These are phyloP conservation scores for Lasaia peninsularis DNA, from an alignment of 1,140 invertebrate genomes.

Conservation along the genomic window DNA sequence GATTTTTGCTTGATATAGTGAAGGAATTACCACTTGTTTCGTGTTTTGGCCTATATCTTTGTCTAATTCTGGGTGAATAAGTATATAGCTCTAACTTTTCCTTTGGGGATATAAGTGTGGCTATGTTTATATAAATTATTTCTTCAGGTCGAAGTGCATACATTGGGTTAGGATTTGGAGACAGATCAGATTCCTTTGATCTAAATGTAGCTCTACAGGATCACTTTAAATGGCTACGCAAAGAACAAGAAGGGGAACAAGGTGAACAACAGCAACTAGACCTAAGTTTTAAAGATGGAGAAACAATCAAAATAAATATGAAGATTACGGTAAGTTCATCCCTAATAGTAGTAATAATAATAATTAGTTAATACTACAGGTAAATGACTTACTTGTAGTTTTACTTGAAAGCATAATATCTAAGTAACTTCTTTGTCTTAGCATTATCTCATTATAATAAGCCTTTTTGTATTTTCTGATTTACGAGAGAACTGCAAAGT, in stretches of 20 bases:
- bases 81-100: too few species aligned
- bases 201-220: slow-evolving; percentile 98
- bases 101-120: too few species aligned
- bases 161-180: slow-evolving; percentile 97
- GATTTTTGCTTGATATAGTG: too few species aligned
- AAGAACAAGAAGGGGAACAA: slow-evolving; percentile 92
- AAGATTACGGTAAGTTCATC: slow-evolving; percentile 90
- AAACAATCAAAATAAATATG: slow-evolving; percentile 99
- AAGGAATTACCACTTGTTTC: too few species aligned
- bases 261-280: slow-evolving; percentile 90
- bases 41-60: too few species aligned
- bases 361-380: not conserved
- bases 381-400: too few species aligned
- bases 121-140: slow-evolving; percentile 6
- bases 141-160: slow-evolving; percentile 93
- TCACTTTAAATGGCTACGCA: slow-evolving; percentile 98
- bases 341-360: slow-evolving; percentile 1
- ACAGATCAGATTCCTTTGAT: slow-evolving; percentile 99
- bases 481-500: too few species aligned
- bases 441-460: too few species aligned
- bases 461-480: too few species aligned
- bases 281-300: slow-evolving; percentile 98
- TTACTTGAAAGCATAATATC: too few species aligned
- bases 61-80: too few species aligned
- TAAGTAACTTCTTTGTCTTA: too few species aligned